phyloP scores from a whole-genome alignment of 2,113 vertebrate species.

The Takifugu bimaculatus region DNA sequence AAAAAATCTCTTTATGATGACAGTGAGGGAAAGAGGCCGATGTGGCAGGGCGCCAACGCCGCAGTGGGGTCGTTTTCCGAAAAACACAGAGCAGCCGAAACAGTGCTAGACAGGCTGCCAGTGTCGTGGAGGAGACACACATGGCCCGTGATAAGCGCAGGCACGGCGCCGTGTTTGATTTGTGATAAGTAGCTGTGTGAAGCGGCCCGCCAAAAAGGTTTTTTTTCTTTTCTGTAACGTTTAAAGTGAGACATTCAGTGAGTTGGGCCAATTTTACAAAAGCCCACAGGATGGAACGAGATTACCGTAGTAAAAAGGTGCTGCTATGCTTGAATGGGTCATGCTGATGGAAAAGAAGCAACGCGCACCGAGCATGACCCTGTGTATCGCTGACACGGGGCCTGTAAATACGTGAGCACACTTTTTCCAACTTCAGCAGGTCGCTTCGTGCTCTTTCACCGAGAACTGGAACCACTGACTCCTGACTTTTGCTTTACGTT shows the following conservation, averaged over 20 bases:
- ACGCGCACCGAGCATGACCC: constrained; percentile 40
- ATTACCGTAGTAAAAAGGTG: constrained; percentile 25
- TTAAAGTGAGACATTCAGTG: constrained; percentile 14
- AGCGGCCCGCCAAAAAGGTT: constrained; percentile 7
- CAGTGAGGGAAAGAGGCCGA: constrained; percentile 9
- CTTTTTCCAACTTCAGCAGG: not conserved
- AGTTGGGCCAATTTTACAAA: constrained; percentile 12
- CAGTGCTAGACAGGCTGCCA: constrained; percentile 2
- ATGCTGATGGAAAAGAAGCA: constrained; percentile 33
- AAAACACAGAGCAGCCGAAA: constrained; percentile 1
- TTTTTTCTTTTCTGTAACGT: constrained; percentile 24
- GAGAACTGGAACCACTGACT: not conserved
- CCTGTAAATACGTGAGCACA: constrained; percentile 12
- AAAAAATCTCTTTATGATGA: constrained; percentile 6
- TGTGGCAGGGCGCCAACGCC: not conserved
- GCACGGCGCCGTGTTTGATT: constrained; percentile 4
- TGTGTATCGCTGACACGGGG: not conserved
- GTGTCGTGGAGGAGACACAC: constrained; percentile 6
- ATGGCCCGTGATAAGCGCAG: constrained; percentile 1
- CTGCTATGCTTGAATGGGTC: constrained; percentile 24
- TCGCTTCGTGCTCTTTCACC: not conserved
- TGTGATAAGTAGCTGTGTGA: constrained; percentile 17
- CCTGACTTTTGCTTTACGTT: too few species aligned
- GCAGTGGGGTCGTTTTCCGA: constrained; percentile 7
- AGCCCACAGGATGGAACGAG: constrained; percentile 10